phyloP scores from a whole-genome alignment of 2,113 vertebrate species.

The Tamias sibiricus region DNA sequence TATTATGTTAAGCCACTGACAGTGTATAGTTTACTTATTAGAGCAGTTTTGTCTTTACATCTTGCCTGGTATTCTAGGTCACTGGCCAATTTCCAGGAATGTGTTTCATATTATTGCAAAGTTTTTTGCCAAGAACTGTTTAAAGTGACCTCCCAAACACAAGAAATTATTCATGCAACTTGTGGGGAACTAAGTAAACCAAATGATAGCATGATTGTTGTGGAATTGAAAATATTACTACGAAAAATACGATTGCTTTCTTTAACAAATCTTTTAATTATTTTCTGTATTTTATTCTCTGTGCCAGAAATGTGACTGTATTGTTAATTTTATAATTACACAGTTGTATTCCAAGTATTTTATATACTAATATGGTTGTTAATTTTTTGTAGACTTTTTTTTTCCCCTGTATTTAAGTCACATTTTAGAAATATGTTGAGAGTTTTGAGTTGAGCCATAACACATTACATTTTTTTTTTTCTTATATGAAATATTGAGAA shows the following conservation, averaged over 20 bases:
- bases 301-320: too few species aligned
- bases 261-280: not conserved
- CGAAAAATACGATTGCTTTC: not conserved
- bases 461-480: not conserved
- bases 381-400: not conserved
- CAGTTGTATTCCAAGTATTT: not conserved
- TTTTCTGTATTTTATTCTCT: not conserved
- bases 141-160: not conserved
- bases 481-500: not conserved
- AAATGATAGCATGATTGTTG: not conserved
- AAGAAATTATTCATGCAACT: not conserved
- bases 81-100: not conserved
- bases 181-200: not conserved
- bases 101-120: not conserved
- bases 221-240: not conserved
- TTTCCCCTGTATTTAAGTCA: not conserved
- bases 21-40: not conserved
- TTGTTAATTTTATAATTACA: not conserved
- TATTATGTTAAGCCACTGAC: not conserved
- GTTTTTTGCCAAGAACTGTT: not conserved
- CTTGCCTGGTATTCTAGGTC: not conserved
- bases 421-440: conserved; percentile 2
- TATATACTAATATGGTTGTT: not conserved
- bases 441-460: not conserved
- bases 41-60: not conserved